Base-by-base conservation (phyloP, 2,797 vertebrate species). In the Peromyscus aztecus region DNA sequence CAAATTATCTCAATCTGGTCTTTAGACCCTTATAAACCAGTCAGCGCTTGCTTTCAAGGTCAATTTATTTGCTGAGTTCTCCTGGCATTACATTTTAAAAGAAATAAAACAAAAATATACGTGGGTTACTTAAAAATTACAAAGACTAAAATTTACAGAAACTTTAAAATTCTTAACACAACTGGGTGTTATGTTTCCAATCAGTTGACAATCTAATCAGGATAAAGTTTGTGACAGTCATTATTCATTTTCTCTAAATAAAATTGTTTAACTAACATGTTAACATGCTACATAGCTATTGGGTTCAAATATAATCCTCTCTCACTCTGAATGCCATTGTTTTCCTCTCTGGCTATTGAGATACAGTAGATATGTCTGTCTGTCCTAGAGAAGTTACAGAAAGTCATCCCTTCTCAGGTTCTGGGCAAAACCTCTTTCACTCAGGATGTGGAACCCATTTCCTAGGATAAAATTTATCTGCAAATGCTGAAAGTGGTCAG, bases 401-500 rank as follows among this genome's bases (percentile, higher is more conserved):
- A 52, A 1, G 12, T 52, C 83, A 69, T 69, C 31, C 21, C 31
- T 89, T 37, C 24, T 55, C 77, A 73, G 67, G 37, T 4, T 46
- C 14, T 29, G 77, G 27, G 57, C 61, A 83, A 95, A 93, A 65
- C 31, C 69, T 31, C 73, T 98, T 95, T 67, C 77, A 89, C 82
- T 98, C 93, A 98, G 96, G 98, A 98, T 97, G 71, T 46, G 7
- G 55, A 95, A 73, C 75, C 21, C 4, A 52, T 29, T 67, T 93
- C 82, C 71, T 63, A 81, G 89, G 59, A 95, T 91, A 90, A 52
- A 95, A 96, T 97, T 96, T 98, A 98, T 98, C 98, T 97, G 97
- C 98, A 97, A 96, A 97, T 98, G 96, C 98, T 98, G 97, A 98
- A 98, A 97, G 95, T 97, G 98, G 98, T 98, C 98, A 97, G 97